phyloP scores from a whole-genome alignment of 2,888 invertebrate species.

The Quadroppia sp. region DNA sequence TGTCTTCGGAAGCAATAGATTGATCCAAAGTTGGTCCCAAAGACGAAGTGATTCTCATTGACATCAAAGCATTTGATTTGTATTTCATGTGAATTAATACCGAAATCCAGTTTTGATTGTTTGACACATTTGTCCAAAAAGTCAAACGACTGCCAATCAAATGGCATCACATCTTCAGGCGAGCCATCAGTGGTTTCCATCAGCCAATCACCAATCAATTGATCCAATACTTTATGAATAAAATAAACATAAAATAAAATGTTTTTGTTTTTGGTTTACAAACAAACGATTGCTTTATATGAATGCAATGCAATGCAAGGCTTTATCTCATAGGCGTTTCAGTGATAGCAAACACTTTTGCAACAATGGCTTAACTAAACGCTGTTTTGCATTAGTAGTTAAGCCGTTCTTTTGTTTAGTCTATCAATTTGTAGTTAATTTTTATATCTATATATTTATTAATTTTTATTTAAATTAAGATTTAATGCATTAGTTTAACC shows the following conservation, averaged over 20 bases:
- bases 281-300: neutral
- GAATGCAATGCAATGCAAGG: neutral
- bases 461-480: no score
- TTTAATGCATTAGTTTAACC: no score
- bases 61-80: constrained; percentile 23
- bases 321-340: no score
- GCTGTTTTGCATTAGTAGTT: no score
- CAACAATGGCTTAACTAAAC: no score
- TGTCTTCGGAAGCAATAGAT: constrained; percentile 6
- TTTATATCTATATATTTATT: no score
- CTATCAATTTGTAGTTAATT: no score
- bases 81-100: neutral
- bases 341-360: no score
- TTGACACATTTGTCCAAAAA: constrained; percentile 13
- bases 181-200: neutral
- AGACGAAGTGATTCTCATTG: constrained; percentile 1
- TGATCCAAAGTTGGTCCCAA: constrained; percentile 3
- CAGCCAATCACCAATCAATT: neutral
- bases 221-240: neutral
- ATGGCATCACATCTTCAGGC: neutral
- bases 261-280: constrained; percentile 1
- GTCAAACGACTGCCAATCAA: neutral
- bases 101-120: neutral
- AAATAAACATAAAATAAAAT: neutral
- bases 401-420: no score